phyloP scores from a whole-genome alignment of 2,888 invertebrate species.

The Mantis religiosa region DNA sequence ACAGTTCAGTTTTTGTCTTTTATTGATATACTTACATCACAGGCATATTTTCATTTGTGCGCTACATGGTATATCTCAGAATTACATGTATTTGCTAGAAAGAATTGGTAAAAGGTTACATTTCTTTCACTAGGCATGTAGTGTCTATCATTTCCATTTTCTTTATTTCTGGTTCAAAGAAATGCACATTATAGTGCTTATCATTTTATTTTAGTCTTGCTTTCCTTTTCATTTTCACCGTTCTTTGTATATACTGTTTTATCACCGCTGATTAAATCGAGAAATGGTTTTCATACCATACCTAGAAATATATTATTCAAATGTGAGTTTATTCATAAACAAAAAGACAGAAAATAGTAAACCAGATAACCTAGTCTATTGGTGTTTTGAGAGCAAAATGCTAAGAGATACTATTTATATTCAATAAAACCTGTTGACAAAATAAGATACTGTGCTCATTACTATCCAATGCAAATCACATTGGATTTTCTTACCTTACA shows the following conservation, averaged over 20 bases:
- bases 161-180: not conserved
- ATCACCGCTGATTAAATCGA: not conserved
- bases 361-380: conserved; percentile 29
- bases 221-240: not conserved
- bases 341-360: conserved; percentile 27
- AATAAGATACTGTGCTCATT: not conserved
- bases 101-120: not conserved
- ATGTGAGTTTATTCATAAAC: conserved; percentile 18
- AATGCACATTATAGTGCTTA: not conserved
- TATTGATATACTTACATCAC: not conserved
- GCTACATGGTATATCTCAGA: conserved; percentile 12
- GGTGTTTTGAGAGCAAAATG: conserved; percentile 30
- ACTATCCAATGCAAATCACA: not conserved
- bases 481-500: not conserved
- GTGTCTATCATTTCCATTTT: not conserved
- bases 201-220: not conserved
- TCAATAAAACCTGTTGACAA: conserved; percentile 27
- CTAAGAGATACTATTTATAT: conserved; percentile 30
- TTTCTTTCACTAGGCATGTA: not conserved
- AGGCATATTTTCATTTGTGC: not conserved
- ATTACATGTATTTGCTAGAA: not conserved
- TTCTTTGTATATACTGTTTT: conserved; percentile 12
- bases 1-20: conserved; percentile 14
- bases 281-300: not conserved
- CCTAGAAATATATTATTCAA: conserved; percentile 17